Conservation (phyloP, 1,140 invertebrate species). For the Scaptomyza hsui region DNA sequence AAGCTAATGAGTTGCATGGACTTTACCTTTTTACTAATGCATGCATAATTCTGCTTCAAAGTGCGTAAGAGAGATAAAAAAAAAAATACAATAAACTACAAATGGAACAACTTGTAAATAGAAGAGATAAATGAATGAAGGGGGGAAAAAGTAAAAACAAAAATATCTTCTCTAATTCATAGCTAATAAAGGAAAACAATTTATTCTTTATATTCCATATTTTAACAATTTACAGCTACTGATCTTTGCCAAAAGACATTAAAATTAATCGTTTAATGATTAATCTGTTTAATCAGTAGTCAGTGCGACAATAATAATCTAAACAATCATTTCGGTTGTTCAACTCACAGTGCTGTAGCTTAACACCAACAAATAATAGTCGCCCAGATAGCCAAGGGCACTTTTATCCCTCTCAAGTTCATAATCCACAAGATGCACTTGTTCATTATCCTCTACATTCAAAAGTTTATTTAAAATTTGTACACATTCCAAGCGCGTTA, state of each 20-base stretch:
- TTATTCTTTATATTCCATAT: too few relatives aligned
- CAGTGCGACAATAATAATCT: slow-evolving; percentile 36
- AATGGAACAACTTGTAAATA: too few relatives aligned
- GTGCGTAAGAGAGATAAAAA: too few relatives aligned
- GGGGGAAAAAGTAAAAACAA: too few relatives aligned
- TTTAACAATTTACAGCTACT: too few relatives aligned
- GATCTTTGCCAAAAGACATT: neutral
- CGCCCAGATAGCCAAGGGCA: slow-evolving; percentile 70
- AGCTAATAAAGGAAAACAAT: too few relatives aligned
- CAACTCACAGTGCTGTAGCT: slow-evolving; percentile 55
- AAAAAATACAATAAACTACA: too few relatives aligned
- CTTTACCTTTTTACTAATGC: too few relatives aligned
- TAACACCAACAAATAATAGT: slow-evolving; percentile 66
- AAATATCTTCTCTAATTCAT: too few relatives aligned
- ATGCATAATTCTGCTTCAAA: too few relatives aligned
- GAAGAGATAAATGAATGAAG: too few relatives aligned
- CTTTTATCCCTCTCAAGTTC: slow-evolving; percentile 35
- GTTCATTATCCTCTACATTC: neutral
- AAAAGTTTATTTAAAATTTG: slow-evolving; percentile 42
- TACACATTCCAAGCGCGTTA: slow-evolving; percentile 47
- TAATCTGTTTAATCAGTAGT: slow-evolving; percentile 23
- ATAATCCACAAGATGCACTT: slow-evolving; percentile 35
- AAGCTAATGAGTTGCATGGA: neutral
- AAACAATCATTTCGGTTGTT: neutral
- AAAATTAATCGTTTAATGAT: too few relatives aligned